Evolutionary conservation across 2,113 vertebrate species (phyloP), one percentile per base, ranked within the genome.

Genomic region (Ranitomeya imitator): DNA sequence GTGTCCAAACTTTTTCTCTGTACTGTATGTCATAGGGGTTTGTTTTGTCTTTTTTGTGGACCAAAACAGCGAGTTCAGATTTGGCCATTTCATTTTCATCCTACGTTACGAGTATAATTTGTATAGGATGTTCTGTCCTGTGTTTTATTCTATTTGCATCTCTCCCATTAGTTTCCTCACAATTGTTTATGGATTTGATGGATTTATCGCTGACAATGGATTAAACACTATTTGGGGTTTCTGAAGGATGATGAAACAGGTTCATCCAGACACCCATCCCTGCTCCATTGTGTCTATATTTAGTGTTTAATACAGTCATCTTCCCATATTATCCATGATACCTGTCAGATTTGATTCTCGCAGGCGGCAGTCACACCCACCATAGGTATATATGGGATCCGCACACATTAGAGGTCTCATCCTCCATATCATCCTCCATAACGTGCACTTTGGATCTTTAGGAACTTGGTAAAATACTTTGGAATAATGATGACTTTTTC

Each of bases 221-320:
- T 21, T 74, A 59, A 19, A 10, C 51, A 37, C 54, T 85, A 59
- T 85, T 59, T 55, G 51, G 83, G 55, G 67, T 55, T 73, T 71
- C 65, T 73, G 16, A 18, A 16, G 73, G n/a, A 73, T 85, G 54
- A 23, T 21, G 7, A 52, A 86, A 78, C 74, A 78, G 74, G 85
- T 78, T 79, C 12, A 12, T 18, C 74, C 85, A 31, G n/a, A 23
- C 37, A 77, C 85, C 85, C 85, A 52, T 78, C 85, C 85, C 85
- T 4, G 13, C 4, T 79, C 63, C 51, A 78, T 86, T n/a, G 31
- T 79, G 51, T 54, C 45, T 86, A 85, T 60, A 77, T 77, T 45
- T 74, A 86, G 55, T 65, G 31, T 61, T 86, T 61, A 23, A 78
- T 76, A 61, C 69, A 76, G 31, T 77, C 73, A 77, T 79, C 74